Percentiles rank a stretch among this genome's conserved stretches.
Conservation (phyloP, 2,888 invertebrate species). For the Shargacucullia verbasci region DNA sequence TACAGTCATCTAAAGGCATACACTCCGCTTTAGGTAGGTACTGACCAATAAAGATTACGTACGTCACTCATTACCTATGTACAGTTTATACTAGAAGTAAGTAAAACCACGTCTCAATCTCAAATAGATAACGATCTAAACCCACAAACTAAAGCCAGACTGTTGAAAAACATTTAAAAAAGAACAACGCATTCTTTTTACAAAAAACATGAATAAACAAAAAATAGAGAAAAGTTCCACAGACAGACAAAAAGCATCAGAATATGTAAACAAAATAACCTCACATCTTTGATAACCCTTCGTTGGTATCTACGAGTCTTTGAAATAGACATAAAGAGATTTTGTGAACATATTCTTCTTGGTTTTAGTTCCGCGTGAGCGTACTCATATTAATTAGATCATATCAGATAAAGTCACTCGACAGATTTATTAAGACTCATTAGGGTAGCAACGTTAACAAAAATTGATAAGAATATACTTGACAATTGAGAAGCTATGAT, state of each 20-base stretch:
- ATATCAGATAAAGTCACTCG: constrained; percentile 4
- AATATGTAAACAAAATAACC: constrained; percentile 33
- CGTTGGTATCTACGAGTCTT: constrained; percentile 13
- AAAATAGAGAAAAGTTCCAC: constrained; percentile 8
- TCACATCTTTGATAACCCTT: constrained; percentile 41
- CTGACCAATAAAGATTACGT: too few relatives aligned
- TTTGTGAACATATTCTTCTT: background rate
- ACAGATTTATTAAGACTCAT: constrained; percentile 17
- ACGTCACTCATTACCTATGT: too few relatives aligned
- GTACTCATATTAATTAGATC: constrained; percentile 24
- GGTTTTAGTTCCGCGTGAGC: constrained; percentile 23
- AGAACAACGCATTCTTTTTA: constrained; percentile 34
- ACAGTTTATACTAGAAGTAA: too few relatives aligned
- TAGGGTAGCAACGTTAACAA: background rate
- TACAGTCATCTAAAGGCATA: too few relatives aligned
- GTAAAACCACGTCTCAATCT: too few relatives aligned
- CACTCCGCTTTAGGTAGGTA: too few relatives aligned
- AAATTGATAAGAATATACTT: too few relatives aligned
- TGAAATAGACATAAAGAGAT: constrained; percentile 33
- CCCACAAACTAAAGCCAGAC: background rate
- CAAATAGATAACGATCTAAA: too few relatives aligned
- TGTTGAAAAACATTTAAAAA: constrained; percentile 22
- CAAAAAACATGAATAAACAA: constrained; percentile 12
- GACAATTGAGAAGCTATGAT: too few relatives aligned
- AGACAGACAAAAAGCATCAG: constrained; percentile 27